Evolutionary conservation across 2,797 vertebrate species (phyloP).

Genomic region (Microctenopoma steveboyesi): DNA sequence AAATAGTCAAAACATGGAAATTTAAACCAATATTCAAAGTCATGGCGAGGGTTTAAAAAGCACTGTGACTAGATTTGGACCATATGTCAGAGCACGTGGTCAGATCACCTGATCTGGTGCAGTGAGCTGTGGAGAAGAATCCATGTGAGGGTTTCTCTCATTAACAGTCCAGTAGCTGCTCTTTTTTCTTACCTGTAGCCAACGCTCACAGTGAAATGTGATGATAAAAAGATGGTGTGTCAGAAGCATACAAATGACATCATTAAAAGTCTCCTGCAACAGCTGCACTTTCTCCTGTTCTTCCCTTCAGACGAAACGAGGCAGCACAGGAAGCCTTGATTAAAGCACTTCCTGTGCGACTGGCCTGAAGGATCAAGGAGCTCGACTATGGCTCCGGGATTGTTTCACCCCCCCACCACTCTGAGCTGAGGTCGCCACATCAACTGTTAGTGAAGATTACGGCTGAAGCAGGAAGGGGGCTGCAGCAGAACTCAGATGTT

Average conservation of each 20-base stretch:
- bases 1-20: constrained; percentile 35
- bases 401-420: constrained; percentile 50
- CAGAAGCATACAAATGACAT: no score
- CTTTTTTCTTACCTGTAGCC: no score
- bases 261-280: constrained; percentile 36
- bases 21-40: constrained; percentile 2
- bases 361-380: constrained; percentile 59
- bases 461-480: constrained; percentile 44
- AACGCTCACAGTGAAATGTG: not conserved
- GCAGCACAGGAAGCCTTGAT: constrained; percentile 77
- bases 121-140: not conserved
- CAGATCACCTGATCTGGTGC: not conserved
- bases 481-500: constrained; percentile 25
- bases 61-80: not conserved
- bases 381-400: constrained; percentile 38
- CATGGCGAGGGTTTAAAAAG: constrained; percentile 5
- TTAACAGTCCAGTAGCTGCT: not conserved
- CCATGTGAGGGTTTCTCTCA: not conserved
- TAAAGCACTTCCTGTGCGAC: constrained; percentile 82
- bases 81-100: not conserved
- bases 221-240: not conserved
- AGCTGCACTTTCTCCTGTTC: constrained; percentile 66
- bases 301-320: constrained; percentile 75
- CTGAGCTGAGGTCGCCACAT: constrained; percentile 31
- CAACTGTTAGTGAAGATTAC: constrained; percentile 40